phyloP scores from a whole-genome alignment of 2,888 invertebrate genomes.

The Drosophila mulleri region DNA sequence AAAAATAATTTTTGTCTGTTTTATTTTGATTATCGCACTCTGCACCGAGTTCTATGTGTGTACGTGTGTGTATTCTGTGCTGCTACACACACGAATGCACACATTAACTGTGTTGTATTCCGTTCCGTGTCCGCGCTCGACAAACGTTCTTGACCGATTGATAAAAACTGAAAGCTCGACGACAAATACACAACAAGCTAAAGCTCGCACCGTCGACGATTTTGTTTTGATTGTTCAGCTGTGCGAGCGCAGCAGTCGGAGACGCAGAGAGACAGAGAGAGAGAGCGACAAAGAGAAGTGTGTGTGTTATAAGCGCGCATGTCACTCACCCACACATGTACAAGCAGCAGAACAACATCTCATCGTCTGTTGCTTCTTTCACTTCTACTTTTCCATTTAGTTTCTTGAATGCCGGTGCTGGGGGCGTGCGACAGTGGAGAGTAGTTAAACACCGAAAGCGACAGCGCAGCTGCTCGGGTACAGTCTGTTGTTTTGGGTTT shows the following conservation, averaged over 20 bases:
- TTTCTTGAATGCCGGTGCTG: slow-evolving; percentile 43
- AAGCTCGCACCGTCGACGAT: slow-evolving; percentile 45
- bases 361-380: slow-evolving; percentile 68
- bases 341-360: slow-evolving; percentile 26
- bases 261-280: slow-evolving; percentile 13
- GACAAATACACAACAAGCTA: slow-evolving; percentile 62
- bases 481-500: slow-evolving; percentile 63
- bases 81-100: slow-evolving; percentile 39
- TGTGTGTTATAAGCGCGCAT: slow-evolving; percentile 30
- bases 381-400: slow-evolving; percentile 66
- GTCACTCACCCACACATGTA: slow-evolving; percentile 44
- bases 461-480: slow-evolving; percentile 58
- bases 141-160: slow-evolving; percentile 85
- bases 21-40: slow-evolving; percentile 68
- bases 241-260: slow-evolving; percentile 36
- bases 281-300: background rate
- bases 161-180: slow-evolving; percentile 82
- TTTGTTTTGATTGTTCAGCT: slow-evolving; percentile 76
- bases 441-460: slow-evolving; percentile 13
- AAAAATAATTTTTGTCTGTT: slow-evolving; percentile 31
- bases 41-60: slow-evolving; percentile 19
- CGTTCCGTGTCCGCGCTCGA: slow-evolving; percentile 70
- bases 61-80: background rate
- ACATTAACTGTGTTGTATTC: slow-evolving; percentile 19
- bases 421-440: slow-evolving; percentile 24